A percentile compares a stretch with the other conserved stretches of the same genome.
phyloP scores from a whole-genome alignment of 92 coral and sea anemone genomes.

The Zoanthus solanderi region DNA sequence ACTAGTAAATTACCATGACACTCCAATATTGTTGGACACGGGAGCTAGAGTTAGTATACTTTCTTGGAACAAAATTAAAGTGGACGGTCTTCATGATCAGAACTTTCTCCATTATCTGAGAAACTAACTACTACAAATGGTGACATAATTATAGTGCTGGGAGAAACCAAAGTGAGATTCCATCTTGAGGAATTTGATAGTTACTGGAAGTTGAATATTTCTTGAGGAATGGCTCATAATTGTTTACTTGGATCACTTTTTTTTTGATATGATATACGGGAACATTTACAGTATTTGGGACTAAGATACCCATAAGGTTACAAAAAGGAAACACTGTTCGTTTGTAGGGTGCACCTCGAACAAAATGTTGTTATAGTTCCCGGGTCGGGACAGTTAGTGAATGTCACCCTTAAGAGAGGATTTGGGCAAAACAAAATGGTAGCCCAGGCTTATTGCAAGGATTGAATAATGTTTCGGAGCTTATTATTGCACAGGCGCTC shows the following conservation, averaged over 20 bases:
- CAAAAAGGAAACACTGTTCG: neutral
- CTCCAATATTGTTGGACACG: slow-evolving; percentile 56
- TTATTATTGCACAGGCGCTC: slow-evolving; percentile 40
- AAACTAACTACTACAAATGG: slow-evolving; percentile 67
- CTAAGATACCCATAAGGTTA: slow-evolving; percentile 39
- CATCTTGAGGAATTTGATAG: slow-evolving; percentile 27
- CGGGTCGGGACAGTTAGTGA: neutral
- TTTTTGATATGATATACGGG: slow-evolving; percentile 57
- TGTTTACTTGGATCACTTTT: slow-evolving; percentile 59
- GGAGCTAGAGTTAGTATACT: slow-evolving; percentile 60
- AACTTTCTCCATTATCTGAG: neutral
- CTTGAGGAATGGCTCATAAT: slow-evolving; percentile 49
- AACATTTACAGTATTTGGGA: slow-evolving; percentile 31
- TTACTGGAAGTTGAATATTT: slow-evolving; percentile 40
- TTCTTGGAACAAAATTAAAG: slow-evolving; percentile 52
- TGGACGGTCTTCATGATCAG: neutral
- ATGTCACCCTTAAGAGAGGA: slow-evolving; percentile 39
- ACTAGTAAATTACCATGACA: slow-evolving; percentile 48
- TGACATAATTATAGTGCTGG: slow-evolving; percentile 38
- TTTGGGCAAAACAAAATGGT: slow-evolving; percentile 43
- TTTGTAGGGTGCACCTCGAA: neutral
- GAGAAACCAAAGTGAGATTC: slow-evolving; percentile 48
- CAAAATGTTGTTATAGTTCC: slow-evolving; percentile 16
- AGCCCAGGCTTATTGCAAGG: slow-evolving; percentile 55
- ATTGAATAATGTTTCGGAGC: neutral